These are phyloP conservation scores for Xanthia togata DNA, from an alignment of 2,888 invertebrate species.

Conservation along the genomic window DNA sequence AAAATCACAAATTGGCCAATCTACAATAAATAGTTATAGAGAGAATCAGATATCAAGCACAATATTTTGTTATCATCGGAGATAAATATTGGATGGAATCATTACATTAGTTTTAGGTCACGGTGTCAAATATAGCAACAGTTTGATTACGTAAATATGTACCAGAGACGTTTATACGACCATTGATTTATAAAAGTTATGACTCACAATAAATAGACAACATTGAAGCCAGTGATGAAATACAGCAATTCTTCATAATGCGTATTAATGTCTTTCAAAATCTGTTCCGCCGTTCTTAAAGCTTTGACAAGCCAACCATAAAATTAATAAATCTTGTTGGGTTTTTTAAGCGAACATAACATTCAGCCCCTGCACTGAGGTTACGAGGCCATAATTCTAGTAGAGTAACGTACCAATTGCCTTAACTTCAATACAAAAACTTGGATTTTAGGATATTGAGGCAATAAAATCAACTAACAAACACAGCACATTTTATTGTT, in stretches of 20 bases:
- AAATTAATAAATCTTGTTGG: conserved; percentile 14
- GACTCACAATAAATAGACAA: conserved; percentile 26
- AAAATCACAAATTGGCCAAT: conserved; percentile 42
- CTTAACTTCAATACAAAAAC: conserved; percentile 18
- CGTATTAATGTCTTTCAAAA: conserved; percentile 2
- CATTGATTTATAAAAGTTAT: conserved; percentile 39
- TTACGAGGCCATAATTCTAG: conserved; percentile 28
- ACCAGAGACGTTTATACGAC: conserved; percentile 25
- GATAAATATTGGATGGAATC: conserved; percentile 5
- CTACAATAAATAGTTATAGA: conserved; percentile 20
- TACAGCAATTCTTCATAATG: conserved; percentile 14
- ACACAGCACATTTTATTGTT: neutral
- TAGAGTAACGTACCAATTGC: conserved; percentile 13
- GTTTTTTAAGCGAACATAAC: conserved; percentile 22
- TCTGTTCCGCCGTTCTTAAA: conserved; percentile 11
- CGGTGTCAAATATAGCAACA: conserved; percentile 24
- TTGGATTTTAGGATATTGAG: conserved; percentile 3
- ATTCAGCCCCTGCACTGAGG: conserved; percentile 6
- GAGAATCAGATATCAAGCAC: conserved; percentile 15
- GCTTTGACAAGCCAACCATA: conserved; percentile 39
- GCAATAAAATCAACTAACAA: neutral
- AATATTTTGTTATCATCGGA: neutral
- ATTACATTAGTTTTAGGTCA: conserved; percentile 13
- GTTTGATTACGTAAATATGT: conserved; percentile 34
- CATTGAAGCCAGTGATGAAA: conserved; percentile 17